Evolutionary conservation across 2,113 vertebrate species (phyloP), one percentile per base, ranked within the genome.

Genomic region (Oplegnathus fasciatus): DNA sequence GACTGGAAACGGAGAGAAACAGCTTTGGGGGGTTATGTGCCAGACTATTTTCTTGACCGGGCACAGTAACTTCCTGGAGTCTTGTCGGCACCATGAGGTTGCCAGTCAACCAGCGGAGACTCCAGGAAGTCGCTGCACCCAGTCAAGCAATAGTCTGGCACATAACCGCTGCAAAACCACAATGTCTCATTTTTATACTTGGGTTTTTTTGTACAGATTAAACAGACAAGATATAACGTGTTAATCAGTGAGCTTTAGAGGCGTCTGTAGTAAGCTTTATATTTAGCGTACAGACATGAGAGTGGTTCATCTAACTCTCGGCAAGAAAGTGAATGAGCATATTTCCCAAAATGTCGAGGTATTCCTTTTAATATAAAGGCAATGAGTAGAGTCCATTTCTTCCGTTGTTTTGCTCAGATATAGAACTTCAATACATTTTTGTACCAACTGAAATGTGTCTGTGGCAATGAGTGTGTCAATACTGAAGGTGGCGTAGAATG

Each of bases 1-100:
- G 20, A n/a, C 14, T 75, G 55, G 40, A 52, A 68, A 52, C 24
- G 1, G 24, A 67, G n/a, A 32, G 34, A 15, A 68, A 60, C 40
- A 22, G 54, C 54, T 14, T 40, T 5, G 0, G 22, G 62, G 9
- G 20, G 22, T 62, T 34, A 58, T 66, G 60, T 50, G 28, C 61
- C 58, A 37, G 37, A 44, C 34, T 57, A 26, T n/a, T 34, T 65
- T 80, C n/a, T 54, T 69, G 76, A n/a, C 75, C 14, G 5, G 14
- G 50, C 37, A 66, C 28, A 17, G 22, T 58, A 26, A 77, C 58
- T 44, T 83, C 67, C 74, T 65, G 20, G 32, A 30, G 46, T 15
- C 9, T 32, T 70, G 46, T 61, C 2, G 44, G 28, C 30, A 65
- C 40, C 40, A 34, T 34, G 58, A 50, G 30, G 28, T 64, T 52